Conservation (phyloP, 2,113 vertebrate species). For the Amphiprion ocellaris region DNA sequence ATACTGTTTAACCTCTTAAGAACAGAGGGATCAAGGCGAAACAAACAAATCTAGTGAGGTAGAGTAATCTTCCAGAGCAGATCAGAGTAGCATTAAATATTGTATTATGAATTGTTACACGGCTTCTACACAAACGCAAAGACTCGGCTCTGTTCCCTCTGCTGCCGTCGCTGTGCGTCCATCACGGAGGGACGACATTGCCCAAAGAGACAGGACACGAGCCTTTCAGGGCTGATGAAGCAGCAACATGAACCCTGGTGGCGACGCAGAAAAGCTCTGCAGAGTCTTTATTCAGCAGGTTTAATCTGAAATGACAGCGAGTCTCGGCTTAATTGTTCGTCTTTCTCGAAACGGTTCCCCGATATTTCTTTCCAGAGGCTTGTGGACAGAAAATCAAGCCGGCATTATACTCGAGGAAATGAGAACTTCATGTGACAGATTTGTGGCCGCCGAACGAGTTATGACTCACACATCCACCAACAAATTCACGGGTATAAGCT, state of each 20-base stretch:
- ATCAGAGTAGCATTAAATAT: constrained; percentile 29
- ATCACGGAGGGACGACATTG: neutral
- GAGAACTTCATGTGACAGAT: constrained; percentile 54
- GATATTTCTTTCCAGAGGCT: neutral
- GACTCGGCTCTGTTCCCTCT: neutral
- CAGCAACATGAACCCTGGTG: neutral
- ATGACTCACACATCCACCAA: constrained; percentile 43
- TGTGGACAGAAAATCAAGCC: constrained; percentile 30
- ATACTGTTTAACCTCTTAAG: constrained; percentile 38
- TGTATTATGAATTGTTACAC: constrained; percentile 15
- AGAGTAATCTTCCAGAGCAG: constrained; percentile 10
- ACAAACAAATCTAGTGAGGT: constrained; percentile 21
- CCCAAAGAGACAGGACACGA: constrained; percentile 42
- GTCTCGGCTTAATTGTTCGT: constrained; percentile 13
- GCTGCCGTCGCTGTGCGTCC: constrained; percentile 7
- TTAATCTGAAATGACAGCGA: constrained; percentile 45
- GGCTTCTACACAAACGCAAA: neutral
- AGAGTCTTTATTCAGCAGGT: constrained; percentile 6
- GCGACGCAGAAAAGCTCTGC: neutral
- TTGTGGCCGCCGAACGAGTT: constrained; percentile 37
- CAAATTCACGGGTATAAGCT: constrained; percentile 27
- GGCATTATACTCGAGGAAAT: constrained; percentile 20
- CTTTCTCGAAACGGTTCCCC: constrained; percentile 3
- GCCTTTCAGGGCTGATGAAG: constrained; percentile 47
- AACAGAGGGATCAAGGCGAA: constrained; percentile 32